These are phyloP conservation scores for Platyrinchus mystaceus DNA, from an alignment of 2,797 vertebrate species.

Conservation along the genomic window DNA sequence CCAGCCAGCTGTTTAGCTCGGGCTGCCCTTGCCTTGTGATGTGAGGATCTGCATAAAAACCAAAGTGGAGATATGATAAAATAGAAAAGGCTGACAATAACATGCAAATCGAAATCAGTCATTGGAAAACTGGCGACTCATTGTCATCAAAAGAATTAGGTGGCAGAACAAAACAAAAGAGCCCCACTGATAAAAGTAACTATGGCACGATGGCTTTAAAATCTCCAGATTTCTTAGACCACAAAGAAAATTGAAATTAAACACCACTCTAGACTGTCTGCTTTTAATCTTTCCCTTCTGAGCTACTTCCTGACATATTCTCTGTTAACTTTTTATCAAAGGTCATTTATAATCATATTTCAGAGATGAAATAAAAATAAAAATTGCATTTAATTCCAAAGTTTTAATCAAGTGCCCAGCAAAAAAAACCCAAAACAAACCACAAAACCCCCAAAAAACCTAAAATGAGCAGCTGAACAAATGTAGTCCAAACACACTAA, in stretches of 20 bases:
- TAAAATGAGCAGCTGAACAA: background rate
- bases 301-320: conserved; percentile 46
- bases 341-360: conserved; percentile 66
- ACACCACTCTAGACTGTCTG: conserved; percentile 64
- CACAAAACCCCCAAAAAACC: too few relatives aligned
- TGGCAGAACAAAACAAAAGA: conserved; percentile 80
- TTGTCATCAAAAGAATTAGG: conserved; percentile 82
- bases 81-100: conserved; percentile 75
- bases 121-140: conserved; percentile 73
- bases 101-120: conserved; percentile 76
- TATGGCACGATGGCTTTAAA: conserved; percentile 58
- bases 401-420: conserved; percentile 27
- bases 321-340: conserved; percentile 64
- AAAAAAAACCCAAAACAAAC: background rate
- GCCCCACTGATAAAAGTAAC: conserved; percentile 79
- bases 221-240: conserved; percentile 59
- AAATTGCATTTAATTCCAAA: conserved; percentile 12
- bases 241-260: conserved; percentile 67
- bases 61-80: conserved; percentile 75
- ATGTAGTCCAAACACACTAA: background rate
- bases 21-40: conserved; percentile 69
- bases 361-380: conserved; percentile 50
- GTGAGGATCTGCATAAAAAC: conserved; percentile 79
- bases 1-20: conserved; percentile 80
- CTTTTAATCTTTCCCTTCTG: conserved; percentile 63